These are phyloP conservation scores for Drosophila phalerata DNA, from an alignment of 2,888 invertebrate species.

Conservation along the genomic window DNA sequence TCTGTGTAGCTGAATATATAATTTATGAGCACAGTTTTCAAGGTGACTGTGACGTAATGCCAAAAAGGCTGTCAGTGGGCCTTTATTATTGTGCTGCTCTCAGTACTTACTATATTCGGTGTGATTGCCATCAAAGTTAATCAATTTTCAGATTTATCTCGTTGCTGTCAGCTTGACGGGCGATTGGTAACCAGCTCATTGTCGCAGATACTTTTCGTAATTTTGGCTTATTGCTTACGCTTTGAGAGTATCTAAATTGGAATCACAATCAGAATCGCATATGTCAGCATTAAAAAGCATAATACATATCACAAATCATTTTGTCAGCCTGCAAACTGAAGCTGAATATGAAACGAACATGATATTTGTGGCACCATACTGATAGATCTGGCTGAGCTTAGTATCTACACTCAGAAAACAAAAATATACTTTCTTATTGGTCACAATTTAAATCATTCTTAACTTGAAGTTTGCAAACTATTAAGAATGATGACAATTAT, in stretches of 20 bases:
- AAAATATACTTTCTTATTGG: no score
- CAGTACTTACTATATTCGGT: conserved; percentile 6
- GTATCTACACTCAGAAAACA: conserved; percentile 1
- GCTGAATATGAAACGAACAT: conserved; percentile 31
- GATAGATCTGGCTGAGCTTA: background rate
- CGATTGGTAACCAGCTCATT: conserved; percentile 18
- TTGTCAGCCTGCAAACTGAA: conserved; percentile 36
- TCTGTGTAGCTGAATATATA: conserved; percentile 35
- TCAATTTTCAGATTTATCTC: conserved; percentile 58
- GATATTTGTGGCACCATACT: background rate
- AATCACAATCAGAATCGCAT: conserved; percentile 54
- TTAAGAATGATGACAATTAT: background rate
- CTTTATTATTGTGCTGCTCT: conserved; percentile 7
- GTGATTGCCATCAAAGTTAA: conserved; percentile 45
- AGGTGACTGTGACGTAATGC: conserved; percentile 64
- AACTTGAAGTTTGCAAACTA: background rate
- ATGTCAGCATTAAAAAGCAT: conserved; percentile 65
- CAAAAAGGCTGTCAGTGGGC: conserved; percentile 9
- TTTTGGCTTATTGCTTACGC: conserved; percentile 17
- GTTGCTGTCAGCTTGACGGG: conserved; percentile 40
- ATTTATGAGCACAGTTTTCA: conserved; percentile 57
- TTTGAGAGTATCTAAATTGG: conserved; percentile 21
- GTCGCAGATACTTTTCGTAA: conserved; percentile 30
- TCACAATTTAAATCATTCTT: no score
- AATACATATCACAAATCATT: conserved; percentile 50